Evolutionary conservation across 2,113 vertebrate species (phyloP), one percentile per base, ranked within the genome.

Genomic region (Rhagologus leucostigma): DNA sequence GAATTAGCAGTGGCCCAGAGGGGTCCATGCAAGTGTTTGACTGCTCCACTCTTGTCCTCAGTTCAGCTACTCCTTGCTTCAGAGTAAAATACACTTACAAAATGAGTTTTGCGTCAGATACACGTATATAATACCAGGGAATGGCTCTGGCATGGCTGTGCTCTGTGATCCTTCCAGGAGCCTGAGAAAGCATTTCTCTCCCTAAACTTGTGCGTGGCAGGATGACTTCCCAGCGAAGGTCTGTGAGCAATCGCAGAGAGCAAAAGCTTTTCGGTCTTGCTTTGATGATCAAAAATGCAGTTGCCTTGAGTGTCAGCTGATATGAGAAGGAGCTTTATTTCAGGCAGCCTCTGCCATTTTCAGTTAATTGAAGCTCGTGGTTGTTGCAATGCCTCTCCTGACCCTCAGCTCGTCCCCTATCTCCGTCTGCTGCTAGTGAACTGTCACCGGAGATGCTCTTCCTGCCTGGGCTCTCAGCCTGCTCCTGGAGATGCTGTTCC

Each of bases 401-500:
- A 95, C 86, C 92, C 86, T 84, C 55, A 9, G 52, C 90, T 96
- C 5, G 0, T 86, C 90, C 85, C 47, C 80, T 47, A 0, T 74
- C 79, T 84, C 88, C 7, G 2, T 90, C 93, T 89, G 88, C 86
- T 0, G 2, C 73, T 62, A 32, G 17, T 1, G 93, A 80, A 83
- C 89, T 78, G 64, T 93, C 86, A 63, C 91, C 4, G 1, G 88
- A 84, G 91, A 67, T 91, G 90, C 85, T 86, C 18, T 83, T 95
- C 79, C 85, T 90, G 85, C 83, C 87, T 27, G 79, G 82, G 95
- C 88, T 95, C 90, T 95, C 89, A 90, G 89, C 94, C 88, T 86
- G 92, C 50, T 92, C 89, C 89, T 95, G 85, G 88, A 65, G 94
- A 33, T 95, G 75, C 90, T 77, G 9, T 84, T 96, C 92, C 88